phyloP scores from a whole-genome alignment of 2,888 invertebrate species.

The Microctonus hyperodae region DNA sequence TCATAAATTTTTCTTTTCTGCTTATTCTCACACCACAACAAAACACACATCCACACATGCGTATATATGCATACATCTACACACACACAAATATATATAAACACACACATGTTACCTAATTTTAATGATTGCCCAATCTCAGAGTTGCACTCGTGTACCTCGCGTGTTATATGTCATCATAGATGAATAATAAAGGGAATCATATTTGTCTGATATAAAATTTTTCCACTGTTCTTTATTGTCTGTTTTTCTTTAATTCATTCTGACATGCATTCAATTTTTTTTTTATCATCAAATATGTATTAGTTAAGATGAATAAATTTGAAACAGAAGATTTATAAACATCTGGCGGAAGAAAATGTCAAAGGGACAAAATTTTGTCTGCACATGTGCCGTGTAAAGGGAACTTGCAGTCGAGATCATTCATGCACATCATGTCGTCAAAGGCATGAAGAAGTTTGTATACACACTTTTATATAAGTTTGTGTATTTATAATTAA shows the following conservation, averaged over 20 bases:
- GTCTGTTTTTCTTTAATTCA: background rate
- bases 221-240: background rate
- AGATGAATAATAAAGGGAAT: background rate
- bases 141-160: background rate
- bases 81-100: too few species aligned
- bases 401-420: background rate
- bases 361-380: constrained; percentile 2
- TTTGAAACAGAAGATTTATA: too few species aligned
- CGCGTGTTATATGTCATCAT: background rate
- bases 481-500: background rate
- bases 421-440: background rate
- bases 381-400: background rate
- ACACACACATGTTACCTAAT: background rate
- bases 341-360: constrained; percentile 6
- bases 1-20: background rate
- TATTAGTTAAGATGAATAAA: background rate
- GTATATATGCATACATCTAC: too few species aligned
- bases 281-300: background rate
- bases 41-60: background rate
- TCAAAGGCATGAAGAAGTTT: background rate
- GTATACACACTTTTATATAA: background rate
- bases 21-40: background rate
- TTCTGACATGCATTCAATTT: background rate
- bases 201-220: constrained; percentile 1
- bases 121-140: background rate